Percentiles rank a stretch among this genome's conserved stretches.
Evolutionary conservation across 2,113 vertebrate species (phyloP).

Genomic region (Oryzias curvinotus): DNA sequence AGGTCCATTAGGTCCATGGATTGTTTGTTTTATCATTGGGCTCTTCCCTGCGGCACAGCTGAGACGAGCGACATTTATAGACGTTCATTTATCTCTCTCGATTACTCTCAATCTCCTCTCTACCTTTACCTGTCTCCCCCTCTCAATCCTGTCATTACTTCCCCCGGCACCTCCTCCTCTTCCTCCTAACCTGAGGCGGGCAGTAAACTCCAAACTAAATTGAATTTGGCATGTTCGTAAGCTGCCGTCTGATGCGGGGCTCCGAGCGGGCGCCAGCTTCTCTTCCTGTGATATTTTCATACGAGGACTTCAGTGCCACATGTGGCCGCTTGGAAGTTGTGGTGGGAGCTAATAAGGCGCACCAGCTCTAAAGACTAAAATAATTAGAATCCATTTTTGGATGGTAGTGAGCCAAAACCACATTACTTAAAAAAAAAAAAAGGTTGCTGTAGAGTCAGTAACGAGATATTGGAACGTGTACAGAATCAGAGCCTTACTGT

Average conservation of each 20-base stretch:
- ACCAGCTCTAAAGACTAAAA: slow-evolving; percentile 3
- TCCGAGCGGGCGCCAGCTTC: slow-evolving; percentile 5
- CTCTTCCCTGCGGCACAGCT: slow-evolving; percentile 9
- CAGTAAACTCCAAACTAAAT: slow-evolving; percentile 36
- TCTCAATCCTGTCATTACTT: slow-evolving; percentile 2
- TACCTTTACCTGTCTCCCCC: slow-evolving; percentile 10
- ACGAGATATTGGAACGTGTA: slow-evolving; percentile 2
- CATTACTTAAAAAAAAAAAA: neutral
- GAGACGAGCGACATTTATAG: slow-evolving; percentile 1
- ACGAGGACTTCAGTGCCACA: slow-evolving; percentile 8
- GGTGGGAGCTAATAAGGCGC: neutral
- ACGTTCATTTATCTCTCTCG: slow-evolving; percentile 35
- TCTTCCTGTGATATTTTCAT: slow-evolving; percentile 16
- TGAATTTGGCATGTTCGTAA: slow-evolving; percentile 47
- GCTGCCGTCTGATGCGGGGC: slow-evolving; percentile 12
- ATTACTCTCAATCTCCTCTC: slow-evolving; percentile 31
- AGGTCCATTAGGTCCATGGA: slow-evolving; percentile 16
- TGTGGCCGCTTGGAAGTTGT: slow-evolving; percentile 15
- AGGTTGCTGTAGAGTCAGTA: no score
- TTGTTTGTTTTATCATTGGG: slow-evolving; percentile 36
- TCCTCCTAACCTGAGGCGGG: slow-evolving; percentile 22
- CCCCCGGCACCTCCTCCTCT: neutral
- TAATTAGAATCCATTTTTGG: neutral
- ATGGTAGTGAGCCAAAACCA: slow-evolving; percentile 4
- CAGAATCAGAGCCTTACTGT: slow-evolving; percentile 4